phyloP scores from a whole-genome alignment of 2,113 vertebrate species.

The Entomyzon cyanotis region DNA sequence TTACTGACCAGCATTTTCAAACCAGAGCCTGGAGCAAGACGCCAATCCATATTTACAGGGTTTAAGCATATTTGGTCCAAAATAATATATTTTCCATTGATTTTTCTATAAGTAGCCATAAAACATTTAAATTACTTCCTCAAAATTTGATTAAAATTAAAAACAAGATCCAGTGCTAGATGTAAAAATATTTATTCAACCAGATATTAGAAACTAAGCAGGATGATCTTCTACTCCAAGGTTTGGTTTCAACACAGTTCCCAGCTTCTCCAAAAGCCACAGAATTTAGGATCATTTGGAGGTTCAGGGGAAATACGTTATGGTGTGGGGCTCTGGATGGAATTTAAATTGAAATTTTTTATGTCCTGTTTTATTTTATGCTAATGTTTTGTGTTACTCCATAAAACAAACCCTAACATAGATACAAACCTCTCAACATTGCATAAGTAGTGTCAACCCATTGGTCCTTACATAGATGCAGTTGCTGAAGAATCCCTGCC shows the following conservation, averaged over 20 bases:
- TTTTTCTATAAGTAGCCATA: not conserved
- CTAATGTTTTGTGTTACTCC: not conserved
- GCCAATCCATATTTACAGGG: not conserved
- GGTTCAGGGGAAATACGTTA: not conserved
- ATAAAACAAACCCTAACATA: not conserved
- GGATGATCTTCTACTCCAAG: not conserved
- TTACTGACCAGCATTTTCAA: constrained; percentile 16
- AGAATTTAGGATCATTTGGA: not conserved
- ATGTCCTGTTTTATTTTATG: not conserved
- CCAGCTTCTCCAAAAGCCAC: not conserved
- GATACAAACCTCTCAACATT: not conserved
- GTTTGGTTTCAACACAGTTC: not conserved
- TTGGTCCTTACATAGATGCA: not conserved
- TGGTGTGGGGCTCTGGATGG: not conserved
- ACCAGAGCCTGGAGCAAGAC: not conserved
- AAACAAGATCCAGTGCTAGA: not conserved
- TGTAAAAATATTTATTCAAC: not conserved
- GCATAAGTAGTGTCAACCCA: not conserved
- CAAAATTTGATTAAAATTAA: not conserved
- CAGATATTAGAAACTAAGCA: not conserved
- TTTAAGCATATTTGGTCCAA: not conserved
- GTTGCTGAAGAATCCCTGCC: not conserved
- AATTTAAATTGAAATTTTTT: not conserved
- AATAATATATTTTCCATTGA: not conserved
- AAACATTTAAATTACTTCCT: not conserved